Conservation (phyloP, 2,888 invertebrate genomes). For the Platerodrilus igneus region DNA sequence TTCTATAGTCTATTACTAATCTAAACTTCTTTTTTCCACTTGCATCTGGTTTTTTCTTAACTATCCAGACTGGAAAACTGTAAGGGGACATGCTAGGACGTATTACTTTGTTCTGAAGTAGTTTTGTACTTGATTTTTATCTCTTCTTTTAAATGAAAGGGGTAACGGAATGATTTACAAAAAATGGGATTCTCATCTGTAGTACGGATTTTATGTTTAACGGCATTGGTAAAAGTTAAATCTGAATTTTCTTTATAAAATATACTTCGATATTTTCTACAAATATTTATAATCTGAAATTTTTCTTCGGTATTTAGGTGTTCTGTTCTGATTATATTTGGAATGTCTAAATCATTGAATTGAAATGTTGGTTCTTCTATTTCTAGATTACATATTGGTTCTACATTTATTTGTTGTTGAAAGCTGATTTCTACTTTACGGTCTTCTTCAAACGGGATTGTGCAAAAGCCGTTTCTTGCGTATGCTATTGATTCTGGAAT, state of each 20-base stretch:
- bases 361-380: no score
- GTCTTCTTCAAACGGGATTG: neutral
- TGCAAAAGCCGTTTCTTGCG: conserved; percentile 3
- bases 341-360: neutral
- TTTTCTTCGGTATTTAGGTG: neutral
- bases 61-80: conserved; percentile 39
- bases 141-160: conserved; percentile 31
- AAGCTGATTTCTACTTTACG: conserved; percentile 5
- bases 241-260: neutral
- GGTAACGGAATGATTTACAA: conserved; percentile 31
- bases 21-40: conserved; percentile 36
- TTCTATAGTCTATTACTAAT: conserved; percentile 33
- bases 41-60: conserved; percentile 39
- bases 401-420: conserved; percentile 1
- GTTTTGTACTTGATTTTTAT: conserved; percentile 35
- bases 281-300: neutral
- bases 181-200: conserved; percentile 30
- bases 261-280: neutral
- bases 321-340: conserved; percentile 5
- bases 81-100: conserved; percentile 36
- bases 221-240: conserved; percentile 24
- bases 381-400: conserved; percentile 2
- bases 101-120: conserved; percentile 37
- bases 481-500: conserved; percentile 9
- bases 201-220: conserved; percentile 29